Evolutionary conservation across 37 sponge, comb jelly and placozoan species (phyloP), one percentile per base, ranked within the genome.

Genomic region (Ianthella basta): DNA sequence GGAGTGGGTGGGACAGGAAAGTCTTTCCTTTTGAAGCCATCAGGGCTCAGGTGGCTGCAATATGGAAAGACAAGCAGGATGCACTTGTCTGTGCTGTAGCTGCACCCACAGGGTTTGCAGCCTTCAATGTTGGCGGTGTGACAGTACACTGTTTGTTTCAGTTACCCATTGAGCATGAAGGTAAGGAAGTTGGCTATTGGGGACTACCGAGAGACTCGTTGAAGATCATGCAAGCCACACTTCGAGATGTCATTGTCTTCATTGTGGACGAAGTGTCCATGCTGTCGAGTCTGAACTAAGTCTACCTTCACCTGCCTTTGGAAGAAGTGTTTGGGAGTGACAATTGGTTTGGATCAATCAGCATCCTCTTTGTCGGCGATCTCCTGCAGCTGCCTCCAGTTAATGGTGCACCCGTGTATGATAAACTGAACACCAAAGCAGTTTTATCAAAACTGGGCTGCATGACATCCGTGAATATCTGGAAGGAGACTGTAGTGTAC

Each of bases 261-360:
- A 85, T 93, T 30, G 85, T 87, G 72, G 94, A 93, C 59, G 86
- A 93, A 56, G 83, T 93, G 13, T 87, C 87, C 50, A 90, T 93
- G 90, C 65, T 88, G 0, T 86, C 84, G 56, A 89, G 66, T 55
- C 57, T 88, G 27, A 85, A 86, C 55, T 23, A 72, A 3, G 33
- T 75, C 60, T 68, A 39, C 72, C 18, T 74, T 12, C 75, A 85
- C 25, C n/a, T 85, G 18, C 32, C 61, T 1, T 10, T 85, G 60
- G 78, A 55, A 24, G 78, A 85, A 56, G 44, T 61, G 35, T 85
- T 79, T 60, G 67, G 68, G 21, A 15, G 30, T 44, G 72, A 81
- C 56, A 57, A 68, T 1, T 80, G 73, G 72, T 87, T 87, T 53
- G 81, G 87, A 2, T 39, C 63, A n/a, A 87, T 21, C n/a, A 84